phyloP scores from a whole-genome alignment of 2,888 invertebrate species.

The Fragum whitleyi region DNA sequence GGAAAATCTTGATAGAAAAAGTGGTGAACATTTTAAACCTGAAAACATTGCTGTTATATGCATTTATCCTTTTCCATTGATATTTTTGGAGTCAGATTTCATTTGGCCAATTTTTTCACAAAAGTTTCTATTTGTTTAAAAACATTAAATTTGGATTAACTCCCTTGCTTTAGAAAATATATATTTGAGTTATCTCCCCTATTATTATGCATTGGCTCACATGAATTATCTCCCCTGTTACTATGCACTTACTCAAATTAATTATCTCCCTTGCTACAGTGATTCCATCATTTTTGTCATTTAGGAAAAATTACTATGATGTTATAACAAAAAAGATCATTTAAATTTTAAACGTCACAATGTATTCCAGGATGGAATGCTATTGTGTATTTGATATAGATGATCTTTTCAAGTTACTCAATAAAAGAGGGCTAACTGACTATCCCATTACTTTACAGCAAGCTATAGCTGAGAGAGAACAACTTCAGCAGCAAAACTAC shows the following conservation, averaged over 20 bases:
- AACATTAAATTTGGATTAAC: slow-evolving; percentile 15
- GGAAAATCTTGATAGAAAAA: too few species aligned
- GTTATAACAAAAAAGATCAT: too few species aligned
- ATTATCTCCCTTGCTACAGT: slow-evolving; percentile 43
- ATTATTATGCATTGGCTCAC: background rate
- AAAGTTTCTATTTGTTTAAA: background rate
- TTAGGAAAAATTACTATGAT: too few species aligned
- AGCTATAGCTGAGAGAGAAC: slow-evolving; percentile 81
- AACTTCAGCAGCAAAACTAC: slow-evolving; percentile 82
- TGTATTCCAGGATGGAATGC: slow-evolving; percentile 12
- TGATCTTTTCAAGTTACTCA: slow-evolving; percentile 12
- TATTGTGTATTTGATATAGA: slow-evolving; percentile 27
- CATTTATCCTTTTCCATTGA: too few species aligned
- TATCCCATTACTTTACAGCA: slow-evolving; percentile 53
- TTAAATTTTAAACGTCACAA: background rate
- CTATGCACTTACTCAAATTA: background rate
- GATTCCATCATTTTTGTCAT: background rate
- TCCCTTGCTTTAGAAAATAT: background rate
- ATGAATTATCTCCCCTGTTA: slow-evolving; percentile 30
- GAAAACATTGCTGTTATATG: too few species aligned
- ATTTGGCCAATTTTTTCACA: too few species aligned
- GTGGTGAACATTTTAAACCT: too few species aligned
- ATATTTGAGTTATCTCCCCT: slow-evolving; percentile 39
- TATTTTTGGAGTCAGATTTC: too few species aligned
- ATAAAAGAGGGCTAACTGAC: slow-evolving; percentile 2